phyloP scores from a whole-genome alignment of 2,113 vertebrate species.

The Hippocampus zosterae region DNA sequence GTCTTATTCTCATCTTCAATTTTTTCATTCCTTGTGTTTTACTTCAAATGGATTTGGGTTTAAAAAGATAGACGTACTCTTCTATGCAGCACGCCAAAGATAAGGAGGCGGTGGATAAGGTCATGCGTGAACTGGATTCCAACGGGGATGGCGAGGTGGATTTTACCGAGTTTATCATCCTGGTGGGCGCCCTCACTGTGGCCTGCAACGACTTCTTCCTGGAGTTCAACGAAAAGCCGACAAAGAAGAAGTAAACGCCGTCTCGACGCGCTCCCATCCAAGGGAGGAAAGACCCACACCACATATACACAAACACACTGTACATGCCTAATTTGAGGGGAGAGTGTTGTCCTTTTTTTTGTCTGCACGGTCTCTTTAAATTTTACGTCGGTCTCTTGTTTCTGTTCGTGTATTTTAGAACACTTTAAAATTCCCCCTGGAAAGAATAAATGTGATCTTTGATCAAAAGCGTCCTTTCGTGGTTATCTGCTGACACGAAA shows the following conservation, averaged over 20 bases:
- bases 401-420: constrained; percentile 46
- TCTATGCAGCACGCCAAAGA: constrained; percentile 72
- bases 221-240: constrained; percentile 68
- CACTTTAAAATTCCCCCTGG: constrained; percentile 33
- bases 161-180: constrained; percentile 78
- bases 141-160: constrained; percentile 80
- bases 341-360: constrained; percentile 29
- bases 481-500: constrained; percentile 17
- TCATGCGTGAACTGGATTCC: constrained; percentile 76
- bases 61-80: too few species aligned
- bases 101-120: constrained; percentile 77
- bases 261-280: constrained; percentile 18
- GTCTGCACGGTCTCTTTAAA: not conserved
- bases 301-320: constrained; percentile 15
- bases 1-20: not conserved
- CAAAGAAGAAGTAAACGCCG: constrained; percentile 59
- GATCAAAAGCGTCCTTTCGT: constrained; percentile 21
- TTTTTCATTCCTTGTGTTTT: not conserved
- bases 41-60: too few species aligned
- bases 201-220: constrained; percentile 81
- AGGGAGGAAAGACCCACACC: constrained; percentile 10
- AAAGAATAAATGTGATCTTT: constrained; percentile 68
- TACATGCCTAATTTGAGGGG: not conserved
- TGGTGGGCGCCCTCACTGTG: constrained; percentile 76
- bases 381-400: constrained; percentile 2